Evolutionary conservation across 2,113 vertebrate genomes (phyloP).

Genomic region (Mastomys natalensis): DNA sequence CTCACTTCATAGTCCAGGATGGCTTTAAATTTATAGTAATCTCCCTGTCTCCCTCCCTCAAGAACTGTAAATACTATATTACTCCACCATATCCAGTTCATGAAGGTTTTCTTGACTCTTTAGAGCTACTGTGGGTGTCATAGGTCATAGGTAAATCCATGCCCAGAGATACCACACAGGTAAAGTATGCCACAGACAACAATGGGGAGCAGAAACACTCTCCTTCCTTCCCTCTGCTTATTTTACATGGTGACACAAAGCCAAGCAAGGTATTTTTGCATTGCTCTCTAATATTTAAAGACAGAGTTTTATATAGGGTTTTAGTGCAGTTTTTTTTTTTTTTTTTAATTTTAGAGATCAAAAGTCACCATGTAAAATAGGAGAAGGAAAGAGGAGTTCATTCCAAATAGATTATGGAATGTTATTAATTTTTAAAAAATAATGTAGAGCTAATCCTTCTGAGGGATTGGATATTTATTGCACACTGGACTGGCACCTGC

Average conservation of each 20-base stretch:
- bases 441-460: constrained; percentile 44
- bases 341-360: not conserved
- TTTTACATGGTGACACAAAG: not conserved
- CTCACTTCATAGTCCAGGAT: not conserved
- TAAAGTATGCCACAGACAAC: not conserved
- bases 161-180: not conserved
- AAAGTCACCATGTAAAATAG: not conserved
- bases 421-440: not conserved
- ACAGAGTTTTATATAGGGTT: not conserved
- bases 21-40: not conserved
- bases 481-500: constrained; percentile 2
- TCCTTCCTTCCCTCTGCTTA: not conserved
- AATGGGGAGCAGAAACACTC: not conserved
- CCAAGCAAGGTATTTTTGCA: not conserved
- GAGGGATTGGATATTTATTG: constrained; percentile 49
- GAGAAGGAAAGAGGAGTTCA: not conserved
- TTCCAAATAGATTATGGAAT: constrained; percentile 51
- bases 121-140: not conserved
- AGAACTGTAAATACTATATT: not conserved
- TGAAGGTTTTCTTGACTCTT: not conserved
- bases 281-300: not conserved
- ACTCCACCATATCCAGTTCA: not conserved
- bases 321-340: not conserved
- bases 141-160: not conserved
- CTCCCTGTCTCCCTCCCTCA: not conserved